Conservation (phyloP, 2,888 invertebrate species). For the Frankliniella intonsa region DNA sequence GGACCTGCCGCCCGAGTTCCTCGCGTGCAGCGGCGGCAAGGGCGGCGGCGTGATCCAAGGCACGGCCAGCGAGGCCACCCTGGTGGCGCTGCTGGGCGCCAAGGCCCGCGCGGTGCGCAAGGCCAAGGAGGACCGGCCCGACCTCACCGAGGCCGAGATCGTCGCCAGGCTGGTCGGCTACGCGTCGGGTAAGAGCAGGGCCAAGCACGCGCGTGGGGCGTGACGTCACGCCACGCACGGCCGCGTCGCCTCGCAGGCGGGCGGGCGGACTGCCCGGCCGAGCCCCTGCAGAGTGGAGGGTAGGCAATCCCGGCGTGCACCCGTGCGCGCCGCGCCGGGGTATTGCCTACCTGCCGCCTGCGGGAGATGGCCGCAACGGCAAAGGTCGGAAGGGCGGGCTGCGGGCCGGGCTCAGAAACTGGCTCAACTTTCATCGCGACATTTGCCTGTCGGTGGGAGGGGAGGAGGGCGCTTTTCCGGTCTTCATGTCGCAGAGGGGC, state of each 20-base stretch:
- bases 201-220: background rate
- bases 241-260: too few relatives aligned
- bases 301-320: background rate
- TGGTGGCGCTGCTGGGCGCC: constrained; percentile 88
- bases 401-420: too few relatives aligned
- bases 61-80: constrained; percentile 90
- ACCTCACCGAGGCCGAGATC: constrained; percentile 68
- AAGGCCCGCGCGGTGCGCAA: constrained; percentile 67
- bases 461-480: too few relatives aligned
- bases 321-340: background rate
- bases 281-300: constrained; percentile 28
- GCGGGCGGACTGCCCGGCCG: background rate
- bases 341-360: background rate
- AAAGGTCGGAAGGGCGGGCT: too few relatives aligned
- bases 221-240: constrained; percentile 44
- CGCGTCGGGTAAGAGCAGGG: constrained; percentile 64
- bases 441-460: too few relatives aligned
- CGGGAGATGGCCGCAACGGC: background rate
- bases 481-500: too few relatives aligned
- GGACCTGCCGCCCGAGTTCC: constrained; percentile 76
- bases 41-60: constrained; percentile 88
- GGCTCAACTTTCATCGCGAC: too few relatives aligned
- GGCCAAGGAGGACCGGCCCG: constrained; percentile 66
- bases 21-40: constrained; percentile 72
- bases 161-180: constrained; percentile 80